Base-by-base conservation (phyloP, 2,113 vertebrate species). In the Pagrus major region DNA sequence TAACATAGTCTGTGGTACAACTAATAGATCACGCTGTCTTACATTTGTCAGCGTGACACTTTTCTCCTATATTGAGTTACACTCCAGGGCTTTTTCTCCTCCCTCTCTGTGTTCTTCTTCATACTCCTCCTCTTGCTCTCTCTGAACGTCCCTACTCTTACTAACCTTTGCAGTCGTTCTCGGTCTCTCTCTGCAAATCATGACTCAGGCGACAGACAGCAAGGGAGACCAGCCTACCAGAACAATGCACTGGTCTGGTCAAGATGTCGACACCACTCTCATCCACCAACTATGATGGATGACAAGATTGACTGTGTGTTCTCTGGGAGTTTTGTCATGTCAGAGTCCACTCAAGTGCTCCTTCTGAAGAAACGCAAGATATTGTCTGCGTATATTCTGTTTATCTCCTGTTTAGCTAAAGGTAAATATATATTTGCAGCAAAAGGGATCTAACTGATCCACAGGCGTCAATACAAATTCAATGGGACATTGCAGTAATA, bases 1-100 rank as follows among this genome's bases (percentile, higher is more conserved):
- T 93, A 94, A 94, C 93, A 93, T 89, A 92, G 92, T 92, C 91
- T 89, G 69, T 81, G 87, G 86, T 93, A 91, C 91, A 93, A 94
- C 93, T 93, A 93, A 95, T 94, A 94, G 88, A 91, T 89, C 88
- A 76, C 76, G 80, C 81, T 76, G 68, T 87, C 85, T 89, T 90
- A 80, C 94, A 95, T 95, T 94, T 93, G 93, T 95, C 94, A 95
- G 88, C 37, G 49, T 94, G 94, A 94, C 94, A 95, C 90, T 90
- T 92, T n/a, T 90, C 76, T 85, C 87, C 92, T 93, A 92, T 94
- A 95, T 94, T 93, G 94, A 95, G 93, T 94, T 94, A 90, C 92
- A 95, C 93, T 95, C 86, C 79, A 90, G 93, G 93, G 92, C 89
- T 91, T 86, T 78, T 74, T 60, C 71, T 67, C 63, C 72, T 83